Conservation (phyloP, 2,888 invertebrate genomes). For the Leuctra nigra region DNA sequence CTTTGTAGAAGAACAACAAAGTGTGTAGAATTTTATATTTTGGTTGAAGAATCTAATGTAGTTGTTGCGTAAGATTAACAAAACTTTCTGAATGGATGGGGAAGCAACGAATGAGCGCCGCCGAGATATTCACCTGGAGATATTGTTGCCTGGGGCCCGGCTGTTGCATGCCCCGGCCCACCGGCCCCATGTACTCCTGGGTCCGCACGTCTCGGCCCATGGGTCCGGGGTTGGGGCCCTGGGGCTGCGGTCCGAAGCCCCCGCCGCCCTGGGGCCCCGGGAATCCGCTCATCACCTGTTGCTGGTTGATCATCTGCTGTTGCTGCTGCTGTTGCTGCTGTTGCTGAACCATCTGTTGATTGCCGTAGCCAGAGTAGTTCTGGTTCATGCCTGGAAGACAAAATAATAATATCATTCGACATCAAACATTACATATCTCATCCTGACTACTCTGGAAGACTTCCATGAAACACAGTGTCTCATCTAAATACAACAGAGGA, state of each 20-base stretch:
- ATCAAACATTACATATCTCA: too few relatives aligned
- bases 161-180: constrained; percentile 37
- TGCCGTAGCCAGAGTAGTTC: constrained; percentile 55
- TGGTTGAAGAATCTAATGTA: too few relatives aligned
- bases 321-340: constrained; percentile 41
- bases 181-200: constrained; percentile 26
- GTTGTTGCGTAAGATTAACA: too few relatives aligned
- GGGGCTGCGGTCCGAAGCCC: constrained; percentile 26
- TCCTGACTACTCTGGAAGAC: too few relatives aligned
- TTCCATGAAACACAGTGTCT: too few relatives aligned
- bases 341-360: constrained; percentile 34
- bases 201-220: constrained; percentile 24
- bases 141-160: constrained; percentile 57
- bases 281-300: constrained; percentile 25
- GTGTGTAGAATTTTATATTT: too few relatives aligned
- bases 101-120: too few relatives aligned
- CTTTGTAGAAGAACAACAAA: too few relatives aligned
- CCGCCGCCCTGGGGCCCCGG: constrained; percentile 24
- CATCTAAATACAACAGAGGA: too few relatives aligned
- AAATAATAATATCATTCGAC: too few relatives aligned
- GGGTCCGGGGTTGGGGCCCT: constrained; percentile 25
- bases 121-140: constrained; percentile 51
- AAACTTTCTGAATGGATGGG: too few relatives aligned
- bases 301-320: constrained; percentile 33
- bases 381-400: constrained; percentile 49